Conservation (phyloP, 2,888 invertebrate genomes). For the Rhagium mordax region DNA sequence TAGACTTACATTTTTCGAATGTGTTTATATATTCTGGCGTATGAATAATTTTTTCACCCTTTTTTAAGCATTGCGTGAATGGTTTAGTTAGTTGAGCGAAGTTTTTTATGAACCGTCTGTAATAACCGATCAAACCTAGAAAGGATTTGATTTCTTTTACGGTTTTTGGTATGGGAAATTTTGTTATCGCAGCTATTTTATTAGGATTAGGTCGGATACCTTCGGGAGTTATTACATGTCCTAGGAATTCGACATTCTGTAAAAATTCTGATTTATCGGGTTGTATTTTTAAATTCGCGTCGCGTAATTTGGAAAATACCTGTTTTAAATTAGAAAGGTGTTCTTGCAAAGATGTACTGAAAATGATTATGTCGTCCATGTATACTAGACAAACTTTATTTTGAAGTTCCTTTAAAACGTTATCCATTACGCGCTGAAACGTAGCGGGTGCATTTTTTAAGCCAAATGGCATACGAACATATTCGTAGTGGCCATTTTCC, state of each 20-base stretch:
- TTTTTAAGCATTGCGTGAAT: too few species aligned
- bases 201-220: too few species aligned
- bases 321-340: slow-evolving; percentile 30
- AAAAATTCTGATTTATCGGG: neutral
- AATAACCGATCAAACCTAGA: too few species aligned
- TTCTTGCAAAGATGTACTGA: slow-evolving; percentile 4
- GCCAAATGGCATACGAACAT: slow-evolving; percentile 51
- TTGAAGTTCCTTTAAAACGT: slow-evolving; percentile 34
- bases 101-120: too few species aligned
- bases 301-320: slow-evolving; percentile 5
- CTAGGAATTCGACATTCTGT: slow-evolving; percentile 38
- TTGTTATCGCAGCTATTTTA: too few species aligned
- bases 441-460: slow-evolving; percentile 51
- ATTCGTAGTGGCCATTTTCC: slow-evolving; percentile 48
- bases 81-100: too few species aligned
- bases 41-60: too few species aligned
- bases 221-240: slow-evolving; percentile 30
- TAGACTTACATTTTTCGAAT: too few species aligned
- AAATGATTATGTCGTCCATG: slow-evolving; percentile 47
- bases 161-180: too few species aligned
- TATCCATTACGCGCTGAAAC: slow-evolving; percentile 49
- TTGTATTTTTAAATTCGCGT: slow-evolving; percentile 6
- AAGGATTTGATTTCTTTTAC: too few species aligned
- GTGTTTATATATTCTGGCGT: too few species aligned
- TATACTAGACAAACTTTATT: slow-evolving; percentile 44